phyloP scores from a whole-genome alignment of 2,797 vertebrate species.

The Avahi laniger region DNA sequence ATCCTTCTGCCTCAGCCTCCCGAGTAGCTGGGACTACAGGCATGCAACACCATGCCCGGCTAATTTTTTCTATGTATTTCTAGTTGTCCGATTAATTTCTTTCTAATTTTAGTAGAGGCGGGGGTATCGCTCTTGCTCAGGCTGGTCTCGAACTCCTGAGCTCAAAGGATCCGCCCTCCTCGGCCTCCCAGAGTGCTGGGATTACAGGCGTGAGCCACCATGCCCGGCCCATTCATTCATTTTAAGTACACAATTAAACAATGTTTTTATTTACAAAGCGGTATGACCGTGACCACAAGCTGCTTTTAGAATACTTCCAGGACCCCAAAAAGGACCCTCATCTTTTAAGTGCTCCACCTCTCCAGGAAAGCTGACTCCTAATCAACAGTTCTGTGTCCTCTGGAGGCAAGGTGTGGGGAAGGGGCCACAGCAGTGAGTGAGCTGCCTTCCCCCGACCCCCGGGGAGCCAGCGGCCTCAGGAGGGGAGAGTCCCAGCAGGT shows the following conservation, averaged over 20 bases:
- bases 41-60: too few species aligned
- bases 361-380: background rate
- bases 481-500: background rate
- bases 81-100: too few species aligned
- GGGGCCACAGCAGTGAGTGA: too few species aligned
- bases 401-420: background rate
- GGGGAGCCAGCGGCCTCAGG: background rate
- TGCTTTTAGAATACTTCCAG: background rate
- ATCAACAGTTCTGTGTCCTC: background rate
- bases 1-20: too few species aligned
- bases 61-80: too few species aligned
- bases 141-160: too few species aligned
- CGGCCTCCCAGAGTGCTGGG: too few species aligned
- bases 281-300: background rate
- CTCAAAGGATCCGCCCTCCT: too few species aligned
- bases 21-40: too few species aligned
- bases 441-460: background rate
- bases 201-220: too few species aligned
- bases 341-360: background rate
- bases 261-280: background rate
- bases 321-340: background rate
- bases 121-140: too few species aligned
- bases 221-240: background rate
- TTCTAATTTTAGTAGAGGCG: too few species aligned
- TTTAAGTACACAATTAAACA: background rate